phyloP scores from a whole-genome alignment of 2,113 vertebrate genomes.

The Casuarius casuarius region DNA sequence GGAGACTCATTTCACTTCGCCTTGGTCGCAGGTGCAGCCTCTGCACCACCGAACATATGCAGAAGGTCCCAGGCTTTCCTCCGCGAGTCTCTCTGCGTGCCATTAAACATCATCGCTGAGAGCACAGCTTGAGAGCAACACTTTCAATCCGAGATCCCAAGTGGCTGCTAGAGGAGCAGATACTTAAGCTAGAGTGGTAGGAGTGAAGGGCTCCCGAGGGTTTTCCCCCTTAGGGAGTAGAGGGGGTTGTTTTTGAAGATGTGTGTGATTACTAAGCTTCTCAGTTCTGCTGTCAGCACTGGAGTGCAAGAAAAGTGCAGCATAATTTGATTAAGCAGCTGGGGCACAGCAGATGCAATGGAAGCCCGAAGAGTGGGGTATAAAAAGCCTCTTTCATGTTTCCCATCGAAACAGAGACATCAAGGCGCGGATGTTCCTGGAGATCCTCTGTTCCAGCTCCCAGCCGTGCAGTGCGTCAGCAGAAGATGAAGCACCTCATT shows the following conservation, averaged over 20 bases:
- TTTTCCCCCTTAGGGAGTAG: neutral
- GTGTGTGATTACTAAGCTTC: neutral
- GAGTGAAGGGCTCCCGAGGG: neutral
- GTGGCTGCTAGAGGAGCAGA: accelerated
- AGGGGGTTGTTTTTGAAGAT: neutral
- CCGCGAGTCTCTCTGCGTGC: accelerated
- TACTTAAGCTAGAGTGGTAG: neutral
- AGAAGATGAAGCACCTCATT: constrained; percentile 8
- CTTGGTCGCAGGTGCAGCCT: neutral
- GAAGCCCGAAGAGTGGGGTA: neutral
- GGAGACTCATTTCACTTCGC: neutral
- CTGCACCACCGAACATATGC: too few species aligned
- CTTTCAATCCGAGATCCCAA: neutral
- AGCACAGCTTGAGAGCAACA: accelerated
- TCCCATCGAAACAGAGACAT: neutral
- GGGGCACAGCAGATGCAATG: neutral
- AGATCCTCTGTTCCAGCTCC: constrained; percentile 27
- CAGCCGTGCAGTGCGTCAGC: constrained; percentile 16
- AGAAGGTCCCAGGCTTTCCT: neutral
- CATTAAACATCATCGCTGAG: neutral
- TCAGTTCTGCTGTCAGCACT: neutral
- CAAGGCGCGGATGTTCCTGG: neutral
- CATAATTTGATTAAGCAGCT: neutral
- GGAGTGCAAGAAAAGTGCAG: neutral
- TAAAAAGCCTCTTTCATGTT: neutral